Evolutionary conservation across 1,140 invertebrate species (phyloP), one percentile per base, ranked within the genome.

Genomic region (Chironomus striatipennis): DNA sequence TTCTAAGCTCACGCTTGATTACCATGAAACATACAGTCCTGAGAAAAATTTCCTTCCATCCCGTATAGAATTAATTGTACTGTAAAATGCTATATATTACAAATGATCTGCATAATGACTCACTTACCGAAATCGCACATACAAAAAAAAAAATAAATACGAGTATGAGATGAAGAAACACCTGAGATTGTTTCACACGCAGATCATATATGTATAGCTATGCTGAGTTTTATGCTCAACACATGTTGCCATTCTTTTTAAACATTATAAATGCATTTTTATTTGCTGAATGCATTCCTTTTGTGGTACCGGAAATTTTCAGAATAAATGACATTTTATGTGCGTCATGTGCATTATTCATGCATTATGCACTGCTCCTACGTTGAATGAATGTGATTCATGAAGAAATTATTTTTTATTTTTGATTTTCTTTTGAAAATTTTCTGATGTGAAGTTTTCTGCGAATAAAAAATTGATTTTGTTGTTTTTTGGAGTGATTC

Each of bases 181-280:
- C 65, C 65, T 70, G 65, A 70, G 17, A 20, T 18, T 70, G 1
- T 70, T 70, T 70, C 65, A 70, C 65, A 70, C 65, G 65, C 18
- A 70, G 7, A 57, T 57, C n/a, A 57, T n/a, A n/a, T 15, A 47
- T n/a, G n/a, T n/a, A n/a, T n/a, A n/a, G n/a, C 24, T 34, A 34
- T 34, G 24, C 24, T 34, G 24, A 34, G 24, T 34, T 34, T 34
- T 57, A 57, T n/a, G n/a, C 12, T 57, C 47, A 57, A n/a, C 47
- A 57, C n/a, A 57, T 57, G 47, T 57, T 15, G 24, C n/a, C 8
- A 57, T 57, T 57, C 47, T 15, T 57, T 34, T 1, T 12, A 57
- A 57, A n/a, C 47, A 57, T 57, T 12, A 57, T n/a, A n/a, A 57
- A 57, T 34, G 24, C 24, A 34, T 34, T 34, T 34, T 34, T 34